Conservation (phyloP, 2,888 invertebrate species). For the Cosmia pyralina region DNA sequence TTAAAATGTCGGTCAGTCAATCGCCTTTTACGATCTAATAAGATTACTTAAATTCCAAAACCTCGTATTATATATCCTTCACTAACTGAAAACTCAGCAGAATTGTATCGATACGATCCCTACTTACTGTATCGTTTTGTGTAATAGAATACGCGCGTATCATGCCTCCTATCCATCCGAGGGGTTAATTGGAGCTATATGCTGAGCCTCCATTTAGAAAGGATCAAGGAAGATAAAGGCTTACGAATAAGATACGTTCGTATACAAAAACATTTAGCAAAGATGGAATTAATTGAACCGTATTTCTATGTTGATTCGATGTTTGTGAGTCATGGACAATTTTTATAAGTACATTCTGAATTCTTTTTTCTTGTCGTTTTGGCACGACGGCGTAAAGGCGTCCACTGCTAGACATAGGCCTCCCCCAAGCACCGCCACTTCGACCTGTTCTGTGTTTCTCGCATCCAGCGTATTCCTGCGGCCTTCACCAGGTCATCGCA, state of each 20-base stretch:
- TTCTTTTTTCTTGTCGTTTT: background rate
- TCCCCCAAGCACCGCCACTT: too few species aligned
- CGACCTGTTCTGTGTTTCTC: background rate
- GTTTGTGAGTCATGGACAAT: background rate
- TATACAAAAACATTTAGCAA: constrained; percentile 2
- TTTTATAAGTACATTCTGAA: background rate
- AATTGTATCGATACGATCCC: constrained; percentile 9
- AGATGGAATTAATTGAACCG: background rate
- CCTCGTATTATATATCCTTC: constrained; percentile 5
- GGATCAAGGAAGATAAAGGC: constrained; percentile 31
- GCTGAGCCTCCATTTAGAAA: constrained; percentile 25
- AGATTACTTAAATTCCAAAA: constrained; percentile 18
- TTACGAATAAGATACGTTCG: background rate
- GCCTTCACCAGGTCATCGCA: background rate
- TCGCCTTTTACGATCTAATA: constrained; percentile 20
- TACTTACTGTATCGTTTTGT: constrained; percentile 12
- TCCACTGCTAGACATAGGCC: too few species aligned
- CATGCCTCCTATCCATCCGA: constrained; percentile 14
- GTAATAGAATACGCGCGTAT: constrained; percentile 47
- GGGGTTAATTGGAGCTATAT: constrained; percentile 41
- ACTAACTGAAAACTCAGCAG: constrained; percentile 5
- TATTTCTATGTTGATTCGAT: background rate
- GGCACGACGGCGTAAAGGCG: background rate
- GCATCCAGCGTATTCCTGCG: background rate
- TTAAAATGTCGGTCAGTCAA: constrained; percentile 1